Base-by-base conservation (phyloP, 2,797 vertebrate genomes). In the Tragopan temminckii region DNA sequence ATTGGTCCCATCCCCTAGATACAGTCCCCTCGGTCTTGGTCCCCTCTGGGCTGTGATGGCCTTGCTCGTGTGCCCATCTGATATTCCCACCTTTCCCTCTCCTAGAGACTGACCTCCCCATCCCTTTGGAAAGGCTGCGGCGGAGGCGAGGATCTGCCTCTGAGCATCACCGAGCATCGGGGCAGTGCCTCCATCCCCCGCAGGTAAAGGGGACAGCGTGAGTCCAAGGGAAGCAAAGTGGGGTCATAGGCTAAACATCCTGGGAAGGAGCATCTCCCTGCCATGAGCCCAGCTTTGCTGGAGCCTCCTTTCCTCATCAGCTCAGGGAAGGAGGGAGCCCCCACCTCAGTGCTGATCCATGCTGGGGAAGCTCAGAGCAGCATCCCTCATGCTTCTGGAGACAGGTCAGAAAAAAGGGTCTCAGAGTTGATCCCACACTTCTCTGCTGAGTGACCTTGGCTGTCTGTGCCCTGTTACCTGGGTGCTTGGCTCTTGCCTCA, bases 161-260 rank as follows among this genome's bases (percentile, higher is more conserved):
- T 11, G 43, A 35, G 57, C 12, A 57, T 66, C 45, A 50, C 36
- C 61, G 57, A 16, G 25, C 62, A 1, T 29, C 57, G 8, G 67
- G 33, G 18, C 85, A 69, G 25, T 79, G 42, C 33, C 35, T 63
- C 18, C 40, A 63, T 1, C 27, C 43, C 17, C 79, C 58, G 62
- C 62, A 96, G 96, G 95, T 96, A 96, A 89, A 79, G 31, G 57
- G n/a, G 38, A 0, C 17, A 27, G 1, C 13, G 24, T 19, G 6
- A 62, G 43, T 38, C 19, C 59, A 19, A 57, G 63, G 46, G 29
- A 9, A 55, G 62, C 4, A 3, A 5, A 7, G 45, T 2, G 2
- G 33, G 40, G 63, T 31, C 23, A 4, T 9, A 18, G 58, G 27
- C 11, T 27, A 45, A 83, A 7, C 9, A 13, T 57, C 13, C 29